Percentiles rank a stretch among this genome's conserved stretches.
phyloP scores from a whole-genome alignment of 2,888 invertebrate genomes.

The Lordiphosa andalusiaca region DNA sequence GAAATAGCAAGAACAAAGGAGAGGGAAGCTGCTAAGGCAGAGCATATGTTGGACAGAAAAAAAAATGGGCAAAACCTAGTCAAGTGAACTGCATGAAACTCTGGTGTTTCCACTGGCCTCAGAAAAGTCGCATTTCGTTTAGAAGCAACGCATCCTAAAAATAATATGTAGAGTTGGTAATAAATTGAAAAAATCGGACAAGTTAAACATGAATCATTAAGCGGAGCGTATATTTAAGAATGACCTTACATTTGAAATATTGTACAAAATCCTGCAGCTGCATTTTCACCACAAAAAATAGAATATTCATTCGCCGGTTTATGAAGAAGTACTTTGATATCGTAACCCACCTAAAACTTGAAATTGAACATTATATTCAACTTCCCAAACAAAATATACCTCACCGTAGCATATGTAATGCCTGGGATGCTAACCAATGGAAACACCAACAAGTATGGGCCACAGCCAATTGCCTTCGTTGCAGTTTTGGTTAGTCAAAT shows the following conservation, averaged over 20 bases:
- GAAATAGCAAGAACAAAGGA: slow-evolving; percentile 21
- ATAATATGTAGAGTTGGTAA: too few relatives aligned
- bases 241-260: too few relatives aligned
- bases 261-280: too few relatives aligned
- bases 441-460: not conserved
- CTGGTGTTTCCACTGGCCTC: not conserved
- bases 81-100: too few relatives aligned
- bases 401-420: not conserved
- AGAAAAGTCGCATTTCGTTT: slow-evolving; percentile 31
- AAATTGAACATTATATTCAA: slow-evolving; percentile 5
- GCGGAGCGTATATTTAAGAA: too few relatives aligned
- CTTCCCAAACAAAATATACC: not conserved
- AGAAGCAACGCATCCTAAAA: slow-evolving; percentile 2
- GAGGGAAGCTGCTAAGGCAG: slow-evolving; percentile 14
- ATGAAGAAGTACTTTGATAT: too few relatives aligned
- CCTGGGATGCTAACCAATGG: not conserved
- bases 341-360: slow-evolving; percentile 13
- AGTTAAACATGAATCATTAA: too few relatives aligned
- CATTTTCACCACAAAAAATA: too few relatives aligned
- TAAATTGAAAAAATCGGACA: too few relatives aligned
- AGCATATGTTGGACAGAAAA: not conserved
- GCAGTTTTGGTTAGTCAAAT: slow-evolving; percentile 36
- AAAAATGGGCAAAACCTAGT: not conserved
- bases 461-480: slow-evolving; percentile 38
- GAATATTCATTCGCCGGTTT: too few relatives aligned